Evolutionary conservation across 2,113 vertebrate genomes (phyloP).

Genomic region (Poeciliopsis retropinna): DNA sequence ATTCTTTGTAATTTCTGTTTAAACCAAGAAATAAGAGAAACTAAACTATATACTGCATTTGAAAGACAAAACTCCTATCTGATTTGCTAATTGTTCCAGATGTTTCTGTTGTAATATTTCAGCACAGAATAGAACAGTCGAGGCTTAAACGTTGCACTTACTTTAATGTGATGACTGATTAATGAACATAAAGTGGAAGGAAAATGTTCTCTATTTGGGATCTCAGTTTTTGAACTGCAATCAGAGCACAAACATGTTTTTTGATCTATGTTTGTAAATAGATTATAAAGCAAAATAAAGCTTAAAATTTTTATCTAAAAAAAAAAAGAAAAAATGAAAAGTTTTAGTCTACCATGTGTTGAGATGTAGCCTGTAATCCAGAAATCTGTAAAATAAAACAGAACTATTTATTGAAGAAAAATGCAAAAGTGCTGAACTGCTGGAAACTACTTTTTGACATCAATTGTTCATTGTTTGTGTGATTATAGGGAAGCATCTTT

Average conservation of each 20-base stretch:
- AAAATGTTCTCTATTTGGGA: background rate
- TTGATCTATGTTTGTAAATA: background rate
- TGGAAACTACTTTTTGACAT: background rate
- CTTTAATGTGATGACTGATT: background rate
- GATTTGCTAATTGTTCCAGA: too few relatives aligned
- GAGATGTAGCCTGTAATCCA: background rate
- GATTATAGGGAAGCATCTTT: background rate
- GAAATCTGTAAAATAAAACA: background rate
- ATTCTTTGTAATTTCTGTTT: constrained; percentile 9
- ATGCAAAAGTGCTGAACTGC: background rate
- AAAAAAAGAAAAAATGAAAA: background rate
- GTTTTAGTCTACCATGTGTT: background rate
- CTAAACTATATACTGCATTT: too few relatives aligned
- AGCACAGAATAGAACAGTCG: too few relatives aligned
- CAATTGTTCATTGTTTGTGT: background rate
- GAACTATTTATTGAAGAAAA: background rate
- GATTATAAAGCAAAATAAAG: background rate
- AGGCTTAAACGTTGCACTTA: background rate
- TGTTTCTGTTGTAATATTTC: too few relatives aligned
- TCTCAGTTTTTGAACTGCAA: background rate
- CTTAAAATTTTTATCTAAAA: background rate
- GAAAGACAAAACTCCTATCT: too few relatives aligned
- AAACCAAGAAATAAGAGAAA: background rate
- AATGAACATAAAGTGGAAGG: background rate
- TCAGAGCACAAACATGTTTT: background rate